Evolutionary conservation across 92 coral and sea anemone genomes (phyloP).

Genomic region (Pocillopora meandrina): DNA sequence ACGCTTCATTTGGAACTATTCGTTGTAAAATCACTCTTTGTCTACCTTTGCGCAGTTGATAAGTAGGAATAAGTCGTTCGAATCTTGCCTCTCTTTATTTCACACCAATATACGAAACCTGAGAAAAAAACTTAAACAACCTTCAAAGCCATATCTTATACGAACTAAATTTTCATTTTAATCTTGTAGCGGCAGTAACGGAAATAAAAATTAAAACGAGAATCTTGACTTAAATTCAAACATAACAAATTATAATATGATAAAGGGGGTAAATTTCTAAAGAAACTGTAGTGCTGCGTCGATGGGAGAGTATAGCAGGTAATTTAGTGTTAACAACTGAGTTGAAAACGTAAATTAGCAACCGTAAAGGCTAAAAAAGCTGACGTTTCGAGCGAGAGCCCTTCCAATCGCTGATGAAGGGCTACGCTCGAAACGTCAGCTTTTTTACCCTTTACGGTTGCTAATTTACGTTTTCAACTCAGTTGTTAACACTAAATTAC

Average conservation of each 20-base stretch:
- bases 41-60: constrained; percentile 1
- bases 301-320: no score
- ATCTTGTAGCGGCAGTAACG: constrained; percentile 37
- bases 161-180: constrained; percentile 41
- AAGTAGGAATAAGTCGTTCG: background rate
- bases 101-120: constrained; percentile 40
- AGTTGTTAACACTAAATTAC: no score
- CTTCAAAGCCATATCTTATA: constrained; percentile 31
- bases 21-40: constrained; percentile 24
- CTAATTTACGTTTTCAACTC: no score
- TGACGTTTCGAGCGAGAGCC: no score
- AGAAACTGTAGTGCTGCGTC: no score
- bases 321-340: no score
- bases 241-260: constrained; percentile 10
- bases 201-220: constrained; percentile 45
- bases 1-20: background rate
- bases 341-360: no score
- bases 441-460: no score
- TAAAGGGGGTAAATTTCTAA: no score
- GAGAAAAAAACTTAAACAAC: constrained; percentile 11
- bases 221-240: constrained; percentile 14
- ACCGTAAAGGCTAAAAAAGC: no score
- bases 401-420: no score
- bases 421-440: no score
- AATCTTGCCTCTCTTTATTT: background rate